Evolutionary conservation across 2,888 invertebrate genomes (phyloP).

Genomic region (Cantharis flavilabris): DNA sequence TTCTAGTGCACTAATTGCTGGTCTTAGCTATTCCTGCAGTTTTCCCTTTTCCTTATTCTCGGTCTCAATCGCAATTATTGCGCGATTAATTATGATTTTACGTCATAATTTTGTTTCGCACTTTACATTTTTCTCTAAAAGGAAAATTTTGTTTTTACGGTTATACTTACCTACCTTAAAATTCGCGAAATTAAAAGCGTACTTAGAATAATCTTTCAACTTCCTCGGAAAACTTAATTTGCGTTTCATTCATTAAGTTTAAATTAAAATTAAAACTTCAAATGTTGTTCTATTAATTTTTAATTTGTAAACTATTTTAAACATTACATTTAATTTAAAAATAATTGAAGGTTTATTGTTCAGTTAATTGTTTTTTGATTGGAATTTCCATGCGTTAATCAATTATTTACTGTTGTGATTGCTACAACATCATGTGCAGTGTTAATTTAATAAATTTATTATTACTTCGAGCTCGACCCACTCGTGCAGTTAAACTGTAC

Average conservation of each 20-base stretch:
- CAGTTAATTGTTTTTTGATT: not conserved
- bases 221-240: not conserved
- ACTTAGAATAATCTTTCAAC: not conserved
- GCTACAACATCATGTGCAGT: not conserved
- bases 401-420: not conserved
- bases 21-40: not conserved
- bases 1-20: conserved; percentile 5
- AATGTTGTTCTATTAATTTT: not conserved
- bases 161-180: not conserved
- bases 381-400: not conserved
- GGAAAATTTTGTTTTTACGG: not conserved
- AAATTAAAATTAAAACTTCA: not conserved
- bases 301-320: not conserved
- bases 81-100: not conserved
- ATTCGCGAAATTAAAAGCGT: not conserved
- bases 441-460: not conserved
- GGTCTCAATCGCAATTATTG: not conserved
- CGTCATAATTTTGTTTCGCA: not conserved
- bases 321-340: not conserved
- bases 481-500: not conserved
- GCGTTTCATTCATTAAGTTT: not conserved
- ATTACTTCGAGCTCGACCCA: not conserved
- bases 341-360: not conserved
- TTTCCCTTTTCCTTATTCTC: not conserved
- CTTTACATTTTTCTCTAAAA: too few species aligned